phyloP scores from a whole-genome alignment of 2,888 invertebrate species.

The Hirtodrosophila alboralis region DNA sequence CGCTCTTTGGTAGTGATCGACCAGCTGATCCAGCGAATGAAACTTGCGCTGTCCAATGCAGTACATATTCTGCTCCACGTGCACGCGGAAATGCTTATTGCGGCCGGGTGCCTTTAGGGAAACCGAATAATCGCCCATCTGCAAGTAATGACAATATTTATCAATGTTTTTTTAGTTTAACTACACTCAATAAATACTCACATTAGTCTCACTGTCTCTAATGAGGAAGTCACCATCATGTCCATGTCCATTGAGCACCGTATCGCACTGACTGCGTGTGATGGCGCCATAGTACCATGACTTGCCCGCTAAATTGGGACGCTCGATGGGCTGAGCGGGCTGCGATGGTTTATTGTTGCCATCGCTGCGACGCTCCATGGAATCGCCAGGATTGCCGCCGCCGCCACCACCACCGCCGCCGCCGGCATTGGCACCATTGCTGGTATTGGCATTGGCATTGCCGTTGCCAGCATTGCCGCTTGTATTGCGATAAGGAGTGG shows the following conservation, averaged over 20 bases:
- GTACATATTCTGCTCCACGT: slow-evolving; percentile 95
- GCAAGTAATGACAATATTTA: slow-evolving; percentile 68
- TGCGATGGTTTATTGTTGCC: slow-evolving; percentile 82
- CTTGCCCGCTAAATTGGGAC: slow-evolving; percentile 90
- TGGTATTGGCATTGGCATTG: slow-evolving; percentile 81
- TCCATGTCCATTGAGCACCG: slow-evolving; percentile 96
- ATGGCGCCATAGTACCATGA: slow-evolving; percentile 99
- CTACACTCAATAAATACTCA: slow-evolving; percentile 86
- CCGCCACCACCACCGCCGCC: slow-evolving; percentile 83
- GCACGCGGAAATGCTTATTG: slow-evolving; percentile 99
- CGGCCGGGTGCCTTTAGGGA: slow-evolving; percentile 98
- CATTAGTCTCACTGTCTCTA: slow-evolving; percentile 99
- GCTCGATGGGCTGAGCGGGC: slow-evolving; percentile 85
- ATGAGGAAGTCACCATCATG: slow-evolving; percentile 99
- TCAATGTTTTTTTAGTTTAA: too few species aligned
- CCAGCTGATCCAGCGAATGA: slow-evolving; percentile 96
- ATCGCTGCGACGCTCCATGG: slow-evolving; percentile 85
- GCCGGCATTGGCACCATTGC: slow-evolving; percentile 66
- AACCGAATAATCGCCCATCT: slow-evolving; percentile 99
- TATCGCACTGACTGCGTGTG: slow-evolving; percentile 97
- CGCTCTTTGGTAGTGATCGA: slow-evolving; percentile 99
- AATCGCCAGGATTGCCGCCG: slow-evolving; percentile 83
- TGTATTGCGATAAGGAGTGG: slow-evolving; percentile 90
- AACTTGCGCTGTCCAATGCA: slow-evolving; percentile 99
- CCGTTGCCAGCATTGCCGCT: slow-evolving; percentile 80